phyloP scores from a whole-genome alignment of 2,797 vertebrate genomes.

The Pseudomugil tenellus region DNA sequence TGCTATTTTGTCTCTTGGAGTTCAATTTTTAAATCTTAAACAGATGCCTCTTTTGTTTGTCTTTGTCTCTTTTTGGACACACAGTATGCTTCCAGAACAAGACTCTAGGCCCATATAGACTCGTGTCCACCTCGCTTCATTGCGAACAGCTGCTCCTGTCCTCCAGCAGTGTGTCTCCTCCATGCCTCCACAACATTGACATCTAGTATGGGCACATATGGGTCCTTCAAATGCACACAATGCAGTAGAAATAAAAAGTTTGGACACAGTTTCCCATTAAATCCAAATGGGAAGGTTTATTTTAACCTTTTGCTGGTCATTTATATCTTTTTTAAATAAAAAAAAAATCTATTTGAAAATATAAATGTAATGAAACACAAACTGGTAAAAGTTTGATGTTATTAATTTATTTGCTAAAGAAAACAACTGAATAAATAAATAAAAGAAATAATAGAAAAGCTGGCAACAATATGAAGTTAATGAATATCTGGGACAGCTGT shows the following conservation, averaged over 20 bases:
- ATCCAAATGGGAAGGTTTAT: too few species aligned
- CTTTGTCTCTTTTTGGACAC: background rate
- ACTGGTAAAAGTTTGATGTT: too few species aligned
- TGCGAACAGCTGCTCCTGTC: slow-evolving; percentile 25
- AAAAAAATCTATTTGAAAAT: too few species aligned
- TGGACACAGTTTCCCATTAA: too few species aligned
- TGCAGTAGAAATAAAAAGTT: background rate
- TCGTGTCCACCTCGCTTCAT: slow-evolving; percentile 70
- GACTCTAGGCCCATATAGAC: background rate
- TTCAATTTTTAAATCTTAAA: background rate
- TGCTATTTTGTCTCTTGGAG: background rate
- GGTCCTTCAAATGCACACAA: too few species aligned
- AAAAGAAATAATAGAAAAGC: background rate
- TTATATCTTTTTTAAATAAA: background rate
- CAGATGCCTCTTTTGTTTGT: background rate
- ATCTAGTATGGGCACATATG: too few species aligned
- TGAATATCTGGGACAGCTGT: slow-evolving; percentile 14
- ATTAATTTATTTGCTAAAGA: background rate
- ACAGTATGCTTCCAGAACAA: background rate
- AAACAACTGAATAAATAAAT: background rate
- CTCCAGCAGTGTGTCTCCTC: too few species aligned
- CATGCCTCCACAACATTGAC: too few species aligned
- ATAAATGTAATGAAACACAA: too few species aligned
- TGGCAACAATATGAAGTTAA: background rate
- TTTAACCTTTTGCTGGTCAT: background rate